Base-by-base conservation (phyloP, 2,113 vertebrate genomes). In the Amazona vittata region DNA sequence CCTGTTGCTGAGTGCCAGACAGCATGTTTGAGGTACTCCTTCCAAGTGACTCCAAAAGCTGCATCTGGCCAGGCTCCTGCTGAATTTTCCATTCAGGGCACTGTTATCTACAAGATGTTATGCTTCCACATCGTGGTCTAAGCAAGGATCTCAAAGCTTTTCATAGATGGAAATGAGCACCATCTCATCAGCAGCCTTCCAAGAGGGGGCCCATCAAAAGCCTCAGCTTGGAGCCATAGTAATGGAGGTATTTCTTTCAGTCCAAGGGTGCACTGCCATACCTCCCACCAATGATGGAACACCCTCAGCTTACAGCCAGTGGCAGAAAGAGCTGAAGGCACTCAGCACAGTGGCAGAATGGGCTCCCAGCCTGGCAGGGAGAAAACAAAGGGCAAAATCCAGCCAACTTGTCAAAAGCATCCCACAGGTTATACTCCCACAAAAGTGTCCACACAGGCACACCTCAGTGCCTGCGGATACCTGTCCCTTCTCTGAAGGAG, bases 381-480 rank as follows among this genome's bases (percentile, higher is more conserved):
- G 39, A 47, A 64, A 70, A 69, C 57, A 26, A 44, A 69, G 26
- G 15, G 49, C 55, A 84, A 69, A 87, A 49, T 6, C 1, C 63
- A 57, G 33, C 29, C 50, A 70, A 28, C 10, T 22, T 55, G 13
- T 55, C 29, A n/a, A 46, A 71, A 53, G 26, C n/a, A 21, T 55
- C 25, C 52, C 64, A 33, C 7, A 6, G 22, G 29, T 53, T 37
- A 28, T 19, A 13, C 4, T 44, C 59, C 41, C 5, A 9, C n/a
- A 73, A 25, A 77, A 59, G 53, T 43, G n/a, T 47, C 46, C 18
- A 4, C 18, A 4, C 0, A 1, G 39, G 35, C 44, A 82, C 35
- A 70, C 25, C 25, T 41, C 59, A 55, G 31, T 0, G 0, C n/a
- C n/a, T 60, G 41, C 3, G 1, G 37, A n/a, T 46, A 47, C 44